Base-by-base conservation (phyloP, 2,888 invertebrate species). In the Venusia cambrica region DNA sequence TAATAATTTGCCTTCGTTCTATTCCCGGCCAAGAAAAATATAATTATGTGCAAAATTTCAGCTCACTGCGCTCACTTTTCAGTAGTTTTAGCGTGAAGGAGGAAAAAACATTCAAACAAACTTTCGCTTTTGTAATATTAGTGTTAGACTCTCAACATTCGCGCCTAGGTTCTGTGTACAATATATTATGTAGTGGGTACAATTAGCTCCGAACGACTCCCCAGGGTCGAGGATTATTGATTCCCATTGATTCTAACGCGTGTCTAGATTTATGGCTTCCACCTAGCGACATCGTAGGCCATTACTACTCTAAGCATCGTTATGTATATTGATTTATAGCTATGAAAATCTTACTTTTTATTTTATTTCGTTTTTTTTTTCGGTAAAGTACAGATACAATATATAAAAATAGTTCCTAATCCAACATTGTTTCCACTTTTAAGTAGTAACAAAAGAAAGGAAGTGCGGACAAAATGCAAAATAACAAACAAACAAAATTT, bases 171-270 rank as follows among this genome's bases (percentile, higher is more conserved):
- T 59, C 8, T 29, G 31, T 13, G n/a, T 26, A 26, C 9, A 22
- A 54, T 55, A 59, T 59, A 62, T 68, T 35, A 10, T 18, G 26
- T 24, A 18, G 5, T 32, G 9, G 22, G 62, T 57, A 47, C 55
- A 49, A 49, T 48, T 51, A 43, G 57, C 51, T 54, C 46, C 54
- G 45, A 73, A 83, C 66, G 66, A 54, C 76, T 75, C 85, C 79
- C 84, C 48, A 48, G 81, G 64, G 84, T 57, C 52, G 41, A 43
- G 27, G 45, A 48, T 68, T 74, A 84, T 81, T 84, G 83, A 81
- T 83, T 78, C 59, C 64, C 62, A 87, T 85, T 83, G 85, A 84
- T 79, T 85, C 77, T 75, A 84, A 84, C 71, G 77, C 61, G 62
- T 54, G 64, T 48, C 66, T 68, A 72, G 78, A 81, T 83, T 79